A percentile compares a stretch with the other conserved stretches of the same genome.
Evolutionary conservation across 2,113 vertebrate genomes (phyloP).

Genomic region (Oenanthe oenanthe): DNA sequence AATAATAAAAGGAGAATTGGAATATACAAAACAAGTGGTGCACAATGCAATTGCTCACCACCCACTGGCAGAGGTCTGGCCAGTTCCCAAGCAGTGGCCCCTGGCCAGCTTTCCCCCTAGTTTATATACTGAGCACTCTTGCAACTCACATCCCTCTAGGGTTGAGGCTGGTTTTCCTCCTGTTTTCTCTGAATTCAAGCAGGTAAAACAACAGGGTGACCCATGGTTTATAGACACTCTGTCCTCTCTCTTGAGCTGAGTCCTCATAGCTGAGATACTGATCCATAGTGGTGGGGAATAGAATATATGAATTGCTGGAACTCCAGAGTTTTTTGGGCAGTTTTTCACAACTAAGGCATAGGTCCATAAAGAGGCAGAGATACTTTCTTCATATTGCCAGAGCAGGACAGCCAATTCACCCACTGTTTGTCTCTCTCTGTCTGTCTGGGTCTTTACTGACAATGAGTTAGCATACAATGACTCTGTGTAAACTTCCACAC

Average conservation of each 20-base stretch:
- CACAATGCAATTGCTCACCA: background rate
- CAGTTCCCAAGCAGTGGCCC: background rate
- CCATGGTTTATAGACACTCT: background rate
- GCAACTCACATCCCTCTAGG: background rate
- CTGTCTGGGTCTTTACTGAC: background rate
- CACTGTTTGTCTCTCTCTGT: background rate
- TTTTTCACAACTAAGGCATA: background rate
- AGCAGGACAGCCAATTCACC: background rate
- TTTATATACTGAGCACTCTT: background rate
- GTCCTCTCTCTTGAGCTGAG: background rate
- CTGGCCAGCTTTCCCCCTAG: background rate
- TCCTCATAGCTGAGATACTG: background rate
- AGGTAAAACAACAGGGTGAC: background rate
- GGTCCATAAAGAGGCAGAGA: background rate
- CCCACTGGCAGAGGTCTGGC: background rate
- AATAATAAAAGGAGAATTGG: background rate
- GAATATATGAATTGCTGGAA: background rate
- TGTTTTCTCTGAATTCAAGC: background rate
- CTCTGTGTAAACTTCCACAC: background rate
- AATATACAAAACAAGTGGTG: background rate
- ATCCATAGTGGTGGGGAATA: background rate
- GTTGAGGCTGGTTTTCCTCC: background rate
- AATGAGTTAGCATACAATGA: rapidly evolving
- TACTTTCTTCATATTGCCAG: background rate
- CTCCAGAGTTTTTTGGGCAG: background rate